Evolutionary conservation across 2,888 invertebrate species (phyloP).

Genomic region (Timema cristinae): DNA sequence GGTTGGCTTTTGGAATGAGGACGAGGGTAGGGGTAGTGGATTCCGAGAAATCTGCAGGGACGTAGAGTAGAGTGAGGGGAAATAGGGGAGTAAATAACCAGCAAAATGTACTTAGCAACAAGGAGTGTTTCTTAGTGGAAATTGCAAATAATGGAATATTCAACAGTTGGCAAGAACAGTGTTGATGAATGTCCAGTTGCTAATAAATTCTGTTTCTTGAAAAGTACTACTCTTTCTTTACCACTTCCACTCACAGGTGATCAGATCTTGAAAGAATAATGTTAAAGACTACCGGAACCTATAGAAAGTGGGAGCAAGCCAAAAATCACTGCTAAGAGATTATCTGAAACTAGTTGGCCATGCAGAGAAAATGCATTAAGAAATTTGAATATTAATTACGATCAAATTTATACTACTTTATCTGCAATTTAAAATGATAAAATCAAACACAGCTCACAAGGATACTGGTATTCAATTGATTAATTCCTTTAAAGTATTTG

Average conservation of each 20-base stretch:
- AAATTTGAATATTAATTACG: neutral
- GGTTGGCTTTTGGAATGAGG: too few relatives aligned
- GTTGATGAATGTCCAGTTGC: neutral
- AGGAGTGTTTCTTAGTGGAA: too few relatives aligned
- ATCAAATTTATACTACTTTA: neutral
- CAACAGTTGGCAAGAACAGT: conserved; percentile 1
- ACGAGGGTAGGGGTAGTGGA: too few relatives aligned
- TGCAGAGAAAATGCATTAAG: neutral
- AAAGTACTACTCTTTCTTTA: neutral
- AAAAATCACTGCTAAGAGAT: neutral
- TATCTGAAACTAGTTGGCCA: neutral
- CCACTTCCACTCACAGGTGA: neutral
- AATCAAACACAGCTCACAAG: neutral
- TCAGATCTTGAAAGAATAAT: neutral
- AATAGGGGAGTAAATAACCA: too few relatives aligned
- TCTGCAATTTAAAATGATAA: neutral
- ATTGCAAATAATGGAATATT: too few relatives aligned
- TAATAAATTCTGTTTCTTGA: neutral
- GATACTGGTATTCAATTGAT: neutral
- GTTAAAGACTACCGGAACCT: neutral
- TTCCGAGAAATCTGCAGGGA: too few relatives aligned
- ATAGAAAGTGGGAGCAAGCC: neutral
- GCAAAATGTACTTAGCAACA: too few relatives aligned
- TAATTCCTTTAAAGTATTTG: conserved; percentile 11
- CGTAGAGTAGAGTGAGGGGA: too few relatives aligned